phyloP scores from a whole-genome alignment of 2,797 vertebrate genomes.

The Scomberomorus guttatus region DNA sequence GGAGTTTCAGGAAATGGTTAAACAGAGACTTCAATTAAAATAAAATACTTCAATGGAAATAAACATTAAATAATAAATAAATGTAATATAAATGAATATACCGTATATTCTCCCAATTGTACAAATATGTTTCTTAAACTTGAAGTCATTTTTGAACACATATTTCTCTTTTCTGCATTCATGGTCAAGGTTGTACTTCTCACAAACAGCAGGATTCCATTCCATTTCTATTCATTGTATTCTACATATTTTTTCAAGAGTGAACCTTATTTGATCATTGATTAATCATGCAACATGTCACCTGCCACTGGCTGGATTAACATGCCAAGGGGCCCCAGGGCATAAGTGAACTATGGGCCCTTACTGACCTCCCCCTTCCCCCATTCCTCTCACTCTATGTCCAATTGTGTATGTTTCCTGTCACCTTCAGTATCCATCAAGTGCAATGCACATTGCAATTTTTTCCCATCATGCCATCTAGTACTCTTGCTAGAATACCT shows the following conservation, averaged over 20 bases:
- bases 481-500: neutral
- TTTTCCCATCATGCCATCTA: neutral
- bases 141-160: too few relatives aligned
- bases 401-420: neutral
- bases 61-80: too few relatives aligned
- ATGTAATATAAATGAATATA: too few relatives aligned
- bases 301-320: neutral
- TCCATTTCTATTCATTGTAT: neutral
- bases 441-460: neutral
- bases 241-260: neutral
- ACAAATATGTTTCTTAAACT: too few relatives aligned
- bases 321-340: neutral
- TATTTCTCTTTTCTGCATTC: neutral
- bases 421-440: neutral
- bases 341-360: neutral
- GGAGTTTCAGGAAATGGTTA: too few relatives aligned
- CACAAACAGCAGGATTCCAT: neutral
- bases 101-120: too few relatives aligned
- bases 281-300: neutral
- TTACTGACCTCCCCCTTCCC: neutral
- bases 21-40: neutral
- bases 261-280: neutral
- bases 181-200: neutral
- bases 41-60: neutral
- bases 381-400: neutral